phyloP scores from a whole-genome alignment of 1,140 invertebrate species.

The Heliconius eleuchia region DNA sequence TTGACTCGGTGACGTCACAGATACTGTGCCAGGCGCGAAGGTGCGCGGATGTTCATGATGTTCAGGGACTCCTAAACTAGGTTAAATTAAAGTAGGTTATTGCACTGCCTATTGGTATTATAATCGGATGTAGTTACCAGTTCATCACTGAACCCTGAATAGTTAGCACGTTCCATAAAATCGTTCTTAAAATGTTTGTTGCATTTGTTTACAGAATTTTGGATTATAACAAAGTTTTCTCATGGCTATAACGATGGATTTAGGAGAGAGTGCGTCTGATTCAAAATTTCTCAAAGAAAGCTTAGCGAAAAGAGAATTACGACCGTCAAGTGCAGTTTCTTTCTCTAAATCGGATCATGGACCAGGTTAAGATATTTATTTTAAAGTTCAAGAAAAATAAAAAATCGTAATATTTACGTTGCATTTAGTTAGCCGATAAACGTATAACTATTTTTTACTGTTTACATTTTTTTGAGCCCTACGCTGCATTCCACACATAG shows the following conservation, averaged over 20 bases:
- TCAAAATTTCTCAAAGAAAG: conserved; percentile 73
- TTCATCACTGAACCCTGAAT: conserved; percentile 49
- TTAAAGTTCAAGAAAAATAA: background rate
- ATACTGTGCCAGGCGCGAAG: conserved; percentile 74
- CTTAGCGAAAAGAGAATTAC: conserved; percentile 66
- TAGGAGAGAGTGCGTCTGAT: conserved; percentile 73
- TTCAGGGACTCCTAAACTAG: conserved; percentile 73
- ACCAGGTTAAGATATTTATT: conserved; percentile 52
- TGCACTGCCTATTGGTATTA: conserved; percentile 59
- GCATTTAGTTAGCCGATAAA: too few relatives aligned
- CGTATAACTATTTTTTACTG: too few relatives aligned
- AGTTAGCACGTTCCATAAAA: conserved; percentile 32
- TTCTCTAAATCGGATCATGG: conserved; percentile 74
- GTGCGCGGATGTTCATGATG: conserved; percentile 67
- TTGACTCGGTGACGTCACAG: conserved; percentile 68
- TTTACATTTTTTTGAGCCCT: too few relatives aligned
- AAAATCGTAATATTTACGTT: too few relatives aligned
- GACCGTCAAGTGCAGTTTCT: conserved; percentile 74
- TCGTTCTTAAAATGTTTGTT: conserved; percentile 51
- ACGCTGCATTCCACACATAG: too few relatives aligned
- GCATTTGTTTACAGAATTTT: conserved; percentile 57
- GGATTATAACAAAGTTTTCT: conserved; percentile 44
- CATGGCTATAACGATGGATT: conserved; percentile 77
- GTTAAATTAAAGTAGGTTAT: conserved; percentile 82
- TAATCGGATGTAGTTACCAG: conserved; percentile 57